Evolutionary conservation across 2,888 invertebrate species (phyloP).

Genomic region (Galerucella pusilla): DNA sequence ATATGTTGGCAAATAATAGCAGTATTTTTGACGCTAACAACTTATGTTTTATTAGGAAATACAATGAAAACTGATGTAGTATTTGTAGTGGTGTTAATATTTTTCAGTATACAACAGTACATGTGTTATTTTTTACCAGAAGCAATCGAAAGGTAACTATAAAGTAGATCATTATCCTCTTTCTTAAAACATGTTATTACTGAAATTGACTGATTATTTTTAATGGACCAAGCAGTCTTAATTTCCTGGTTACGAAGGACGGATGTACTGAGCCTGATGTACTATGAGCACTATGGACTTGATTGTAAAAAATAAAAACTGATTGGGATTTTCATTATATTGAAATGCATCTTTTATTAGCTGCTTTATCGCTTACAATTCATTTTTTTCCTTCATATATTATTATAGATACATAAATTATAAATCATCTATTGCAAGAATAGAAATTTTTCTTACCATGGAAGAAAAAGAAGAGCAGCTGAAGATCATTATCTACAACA

Average conservation of each 20-base stretch:
- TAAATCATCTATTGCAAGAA: slow-evolving; percentile 53
- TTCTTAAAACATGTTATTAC: not conserved
- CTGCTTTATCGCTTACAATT: not conserved
- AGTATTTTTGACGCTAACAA: slow-evolving; percentile 82
- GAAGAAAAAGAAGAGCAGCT: slow-evolving; percentile 47
- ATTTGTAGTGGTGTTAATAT: slow-evolving; percentile 82
- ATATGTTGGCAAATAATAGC: slow-evolving; percentile 89
- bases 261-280: no score
- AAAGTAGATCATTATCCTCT: not conserved
- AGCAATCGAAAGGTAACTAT: slow-evolving; percentile 44
- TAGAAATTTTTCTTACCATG: slow-evolving; percentile 52
- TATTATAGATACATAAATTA: not conserved
- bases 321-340: not conserved
- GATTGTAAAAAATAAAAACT: no score
- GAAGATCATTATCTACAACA: slow-evolving; percentile 24
- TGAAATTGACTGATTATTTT: not conserved
- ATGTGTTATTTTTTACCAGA: slow-evolving; percentile 54
- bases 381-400: not conserved
- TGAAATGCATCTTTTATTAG: not conserved
- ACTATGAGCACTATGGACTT: no score
- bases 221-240: not conserved
- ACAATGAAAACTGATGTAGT: slow-evolving; percentile 71
- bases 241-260: no score
- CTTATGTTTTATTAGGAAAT: slow-evolving; percentile 77
- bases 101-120: slow-evolving; percentile 72